Base-by-base conservation (phyloP, 1,140 invertebrate species). In the Pseudomyrmex pallidus region DNA sequence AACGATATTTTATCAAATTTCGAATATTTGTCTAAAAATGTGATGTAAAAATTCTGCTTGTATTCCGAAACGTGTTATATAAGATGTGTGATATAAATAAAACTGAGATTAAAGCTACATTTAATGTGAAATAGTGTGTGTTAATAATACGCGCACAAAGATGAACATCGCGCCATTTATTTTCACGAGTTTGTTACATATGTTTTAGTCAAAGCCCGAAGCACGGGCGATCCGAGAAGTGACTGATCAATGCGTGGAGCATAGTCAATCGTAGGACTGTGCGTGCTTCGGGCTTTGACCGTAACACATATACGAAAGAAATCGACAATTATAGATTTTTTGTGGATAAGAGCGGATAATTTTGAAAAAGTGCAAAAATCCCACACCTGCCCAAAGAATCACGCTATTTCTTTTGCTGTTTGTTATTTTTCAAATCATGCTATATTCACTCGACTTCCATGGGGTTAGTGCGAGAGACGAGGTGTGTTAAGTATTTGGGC, bases 381-480 rank as follows among this genome's bases (percentile, higher is more conserved):
- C 9, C 12, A 5, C 15, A 5, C 25, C 10, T 5, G 12, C 15
- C 48, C 25, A 50, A 7, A 35, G 2, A 9, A 54, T 52, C 2
- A 70, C 15, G 8, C 12, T 80, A 35, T 15, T 68, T 46, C 17
- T 73, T 15, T 3, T 13, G 35, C 35, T 44, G 0, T 44, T 80
- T 70, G 76, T 80, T 80, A 80, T 80, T 80, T 70, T 22, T 12
- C 70, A 80, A 80, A 35, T 70, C 76, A 80, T 80, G 76, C 76
- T 80, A n/a, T 35, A 7, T 48, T 22, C 64, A 80, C 54, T 70
- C 66, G 54, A 59, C 50, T 59, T 61, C 46, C n/a, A 22, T 35
- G 15, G 54, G 15, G 66, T 80, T 80, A 80, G 67, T 78, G 46
- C 25, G 20, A 50, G 8, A 61, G 9, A 22, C 25, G 25, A 25